Evolutionary conservation across 1,140 invertebrate genomes (phyloP).

Genomic region (Hylaeus volcanicus): DNA sequence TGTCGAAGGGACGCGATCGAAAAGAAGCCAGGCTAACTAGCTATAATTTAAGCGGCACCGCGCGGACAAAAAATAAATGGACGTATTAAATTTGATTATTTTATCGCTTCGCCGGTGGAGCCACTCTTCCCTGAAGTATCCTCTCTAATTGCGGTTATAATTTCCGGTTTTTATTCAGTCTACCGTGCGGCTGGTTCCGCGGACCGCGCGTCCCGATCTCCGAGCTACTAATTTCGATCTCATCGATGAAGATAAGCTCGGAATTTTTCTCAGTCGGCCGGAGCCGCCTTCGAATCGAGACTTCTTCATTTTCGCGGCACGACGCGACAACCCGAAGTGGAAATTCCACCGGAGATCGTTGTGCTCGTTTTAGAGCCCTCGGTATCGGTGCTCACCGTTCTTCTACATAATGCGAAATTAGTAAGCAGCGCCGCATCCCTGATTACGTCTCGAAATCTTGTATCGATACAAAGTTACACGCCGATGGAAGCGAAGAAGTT

Average conservation of each 20-base stretch:
- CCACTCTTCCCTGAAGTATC: constrained; percentile 32
- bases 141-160: constrained; percentile 59
- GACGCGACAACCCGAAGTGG: not conserved
- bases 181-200: constrained; percentile 29
- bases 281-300: constrained; percentile 27
- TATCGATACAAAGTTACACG: too few species aligned
- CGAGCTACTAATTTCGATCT: constrained; percentile 72
- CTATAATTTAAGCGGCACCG: constrained; percentile 23
- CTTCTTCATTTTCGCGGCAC: constrained; percentile 61
- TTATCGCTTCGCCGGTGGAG: constrained; percentile 32
- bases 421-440: not conserved
- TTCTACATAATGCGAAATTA: constrained; percentile 49
- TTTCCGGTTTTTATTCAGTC: constrained; percentile 59
- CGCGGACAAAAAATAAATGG: constrained; percentile 48
- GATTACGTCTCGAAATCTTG: not conserved
- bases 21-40: not conserved
- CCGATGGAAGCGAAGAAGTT: too few species aligned
- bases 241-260: constrained; percentile 71
- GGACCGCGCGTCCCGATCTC: constrained; percentile 62
- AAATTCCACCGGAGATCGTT: constrained; percentile 49
- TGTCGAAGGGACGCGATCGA: constrained; percentile 12
- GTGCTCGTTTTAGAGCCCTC: constrained; percentile 26
- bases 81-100: constrained; percentile 61
- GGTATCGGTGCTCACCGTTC: not conserved
- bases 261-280: constrained; percentile 67